Conservation (phyloP, 2,888 invertebrate species). For the Cephalotes varians region DNA sequence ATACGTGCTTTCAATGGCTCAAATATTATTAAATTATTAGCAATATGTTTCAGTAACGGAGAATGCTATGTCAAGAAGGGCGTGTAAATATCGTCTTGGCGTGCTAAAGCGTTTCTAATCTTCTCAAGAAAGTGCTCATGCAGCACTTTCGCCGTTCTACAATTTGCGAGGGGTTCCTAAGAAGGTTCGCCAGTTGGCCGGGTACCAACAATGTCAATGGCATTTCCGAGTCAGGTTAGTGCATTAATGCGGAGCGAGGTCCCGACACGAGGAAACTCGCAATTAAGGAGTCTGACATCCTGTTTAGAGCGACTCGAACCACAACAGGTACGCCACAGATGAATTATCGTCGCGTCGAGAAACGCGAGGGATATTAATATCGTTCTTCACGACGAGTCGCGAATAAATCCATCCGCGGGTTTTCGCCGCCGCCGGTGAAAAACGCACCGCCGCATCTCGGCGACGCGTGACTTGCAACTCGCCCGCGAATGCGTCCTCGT, state of each 20-base stretch:
- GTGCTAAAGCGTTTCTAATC: not conserved
- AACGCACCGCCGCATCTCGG: not conserved
- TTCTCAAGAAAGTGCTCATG: not conserved
- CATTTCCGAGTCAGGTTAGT: slow-evolving; percentile 72
- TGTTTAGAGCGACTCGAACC: slow-evolving; percentile 39
- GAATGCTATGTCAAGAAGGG: not conserved
- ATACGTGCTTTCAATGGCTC: no score
- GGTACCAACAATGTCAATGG: slow-evolving; percentile 79
- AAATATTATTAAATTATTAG: not conserved
- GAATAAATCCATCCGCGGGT: slow-evolving; percentile 29
- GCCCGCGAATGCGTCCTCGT: not conserved
- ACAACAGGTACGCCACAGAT: slow-evolving; percentile 58
- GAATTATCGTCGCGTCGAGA: slow-evolving; percentile 41
- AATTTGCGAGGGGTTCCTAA: slow-evolving; percentile 33
- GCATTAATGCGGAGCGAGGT: slow-evolving; percentile 47
- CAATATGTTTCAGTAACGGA: not conserved
- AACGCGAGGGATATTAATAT: slow-evolving; percentile 32
- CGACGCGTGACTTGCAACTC: slow-evolving; percentile 3
- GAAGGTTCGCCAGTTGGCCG: slow-evolving; percentile 64
- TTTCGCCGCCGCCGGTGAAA: not conserved
- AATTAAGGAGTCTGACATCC: slow-evolving; percentile 66
- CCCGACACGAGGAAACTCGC: slow-evolving; percentile 45
- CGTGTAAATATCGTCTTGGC: not conserved
- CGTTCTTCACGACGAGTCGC: not conserved
- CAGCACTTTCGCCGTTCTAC: slow-evolving; percentile 23